phyloP scores from a whole-genome alignment of 2,797 vertebrate genomes.

The Muscicapa striata region DNA sequence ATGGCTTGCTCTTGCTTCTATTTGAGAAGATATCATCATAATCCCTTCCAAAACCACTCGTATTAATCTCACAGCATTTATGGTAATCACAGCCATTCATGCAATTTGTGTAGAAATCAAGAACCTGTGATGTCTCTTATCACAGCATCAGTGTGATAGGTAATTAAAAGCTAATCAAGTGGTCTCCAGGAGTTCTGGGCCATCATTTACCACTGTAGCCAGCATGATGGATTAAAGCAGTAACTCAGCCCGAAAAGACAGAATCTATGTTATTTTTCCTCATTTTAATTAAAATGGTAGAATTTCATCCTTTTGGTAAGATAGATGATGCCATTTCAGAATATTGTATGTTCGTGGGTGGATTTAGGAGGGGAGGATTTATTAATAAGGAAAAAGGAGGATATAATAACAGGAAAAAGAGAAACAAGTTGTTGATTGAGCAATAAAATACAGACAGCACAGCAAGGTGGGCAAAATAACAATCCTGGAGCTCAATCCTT shows the following conservation, averaged over 20 bases:
- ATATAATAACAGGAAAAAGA: background rate
- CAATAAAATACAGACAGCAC: background rate
- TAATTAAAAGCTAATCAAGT: constrained; percentile 37
- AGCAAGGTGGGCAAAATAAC: background rate
- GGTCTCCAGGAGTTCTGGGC: background rate
- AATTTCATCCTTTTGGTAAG: constrained; percentile 1
- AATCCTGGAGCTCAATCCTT: background rate
- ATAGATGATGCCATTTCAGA: background rate
- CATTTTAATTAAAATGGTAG: background rate
- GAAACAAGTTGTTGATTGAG: background rate
- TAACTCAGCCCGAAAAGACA: background rate
- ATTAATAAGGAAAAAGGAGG: background rate
- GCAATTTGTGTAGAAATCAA: background rate
- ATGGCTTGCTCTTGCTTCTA: background rate
- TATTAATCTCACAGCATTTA: background rate
- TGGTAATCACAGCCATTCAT: background rate
- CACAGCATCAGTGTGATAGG: background rate
- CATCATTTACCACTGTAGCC: background rate
- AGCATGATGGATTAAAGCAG: constrained; percentile 17
- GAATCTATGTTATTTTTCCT: background rate
- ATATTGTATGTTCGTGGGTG: background rate
- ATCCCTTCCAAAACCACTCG: background rate
- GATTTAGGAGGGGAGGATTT: background rate
- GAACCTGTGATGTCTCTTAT: background rate
- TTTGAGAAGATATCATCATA: background rate